phyloP scores from a whole-genome alignment of 2,888 invertebrate genomes.

The Drymonia ruficornis region DNA sequence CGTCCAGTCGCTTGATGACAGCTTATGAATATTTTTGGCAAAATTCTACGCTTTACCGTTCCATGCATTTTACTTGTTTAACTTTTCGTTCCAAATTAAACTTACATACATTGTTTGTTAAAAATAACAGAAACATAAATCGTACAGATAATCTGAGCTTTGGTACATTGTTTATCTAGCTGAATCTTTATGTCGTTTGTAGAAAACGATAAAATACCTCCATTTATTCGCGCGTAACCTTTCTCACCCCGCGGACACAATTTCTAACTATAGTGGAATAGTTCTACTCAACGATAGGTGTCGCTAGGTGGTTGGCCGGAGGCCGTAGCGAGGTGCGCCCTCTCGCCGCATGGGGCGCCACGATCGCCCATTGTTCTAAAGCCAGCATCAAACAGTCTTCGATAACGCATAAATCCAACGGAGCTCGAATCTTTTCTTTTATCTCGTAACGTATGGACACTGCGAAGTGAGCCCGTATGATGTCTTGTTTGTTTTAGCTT shows the following conservation, averaged over 20 bases:
- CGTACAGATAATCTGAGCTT: constrained; percentile 19
- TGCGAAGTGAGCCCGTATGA: constrained; percentile 83
- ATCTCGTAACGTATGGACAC: constrained; percentile 84
- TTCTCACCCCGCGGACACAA: constrained; percentile 41
- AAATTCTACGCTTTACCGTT: constrained; percentile 71
- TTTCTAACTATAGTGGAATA: constrained; percentile 40
- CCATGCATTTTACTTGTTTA: constrained; percentile 61
- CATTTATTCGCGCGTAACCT: constrained; percentile 50
- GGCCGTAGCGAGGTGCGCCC: constrained; percentile 47
- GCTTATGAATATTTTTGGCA: constrained; percentile 84
- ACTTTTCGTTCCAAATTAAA: constrained; percentile 64
- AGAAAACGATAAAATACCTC: constrained; percentile 47
- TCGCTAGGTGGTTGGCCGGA: constrained; percentile 54
- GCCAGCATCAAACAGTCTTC: constrained; percentile 73
- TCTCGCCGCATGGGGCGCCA: constrained; percentile 82
- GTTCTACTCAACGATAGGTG: constrained; percentile 75
- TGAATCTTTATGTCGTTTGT: constrained; percentile 45
- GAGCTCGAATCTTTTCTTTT: constrained; percentile 80
- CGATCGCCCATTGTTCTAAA: constrained; percentile 78
- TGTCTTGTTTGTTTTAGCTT: constrained; percentile 79
- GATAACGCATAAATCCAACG: constrained; percentile 83
- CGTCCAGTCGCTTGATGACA: constrained; percentile 83
- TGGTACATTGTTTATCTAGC: constrained; percentile 35
- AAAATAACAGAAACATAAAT: constrained; percentile 26
- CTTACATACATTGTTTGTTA: constrained; percentile 21